A percentile compares a stretch with the other conserved stretches of the same genome.
phyloP scores from a whole-genome alignment of 2,113 vertebrate species.

The Rhodinocichla rosea region DNA sequence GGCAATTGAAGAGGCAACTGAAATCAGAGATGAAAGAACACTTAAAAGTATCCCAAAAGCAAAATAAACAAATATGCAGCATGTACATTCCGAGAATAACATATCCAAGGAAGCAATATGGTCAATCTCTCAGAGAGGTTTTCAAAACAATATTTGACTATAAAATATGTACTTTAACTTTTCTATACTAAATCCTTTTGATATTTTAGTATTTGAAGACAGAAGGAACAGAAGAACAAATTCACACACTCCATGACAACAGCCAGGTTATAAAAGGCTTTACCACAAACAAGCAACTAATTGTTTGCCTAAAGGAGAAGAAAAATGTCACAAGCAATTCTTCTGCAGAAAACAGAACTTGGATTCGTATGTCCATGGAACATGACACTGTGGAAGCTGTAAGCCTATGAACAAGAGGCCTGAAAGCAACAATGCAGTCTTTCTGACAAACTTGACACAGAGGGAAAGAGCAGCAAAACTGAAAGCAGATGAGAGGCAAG shows the following conservation, averaged over 20 bases:
- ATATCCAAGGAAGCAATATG: not conserved
- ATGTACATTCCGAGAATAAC: not conserved
- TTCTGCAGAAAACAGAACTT: not conserved
- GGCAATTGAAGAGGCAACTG: not conserved
- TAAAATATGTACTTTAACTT: not conserved
- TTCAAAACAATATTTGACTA: not conserved
- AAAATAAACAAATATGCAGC: not conserved
- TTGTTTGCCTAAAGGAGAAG: not conserved
- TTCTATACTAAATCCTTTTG: not conserved
- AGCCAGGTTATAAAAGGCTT: not conserved
- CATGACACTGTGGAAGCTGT: not conserved
- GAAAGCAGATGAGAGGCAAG: not conserved
- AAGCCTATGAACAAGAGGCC: not conserved
- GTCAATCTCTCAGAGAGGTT: not conserved
- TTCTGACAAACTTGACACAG: not conserved
- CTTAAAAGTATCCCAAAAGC: not conserved
- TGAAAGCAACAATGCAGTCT: not conserved
- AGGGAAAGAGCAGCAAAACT: not conserved
- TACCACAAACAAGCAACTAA: not conserved
- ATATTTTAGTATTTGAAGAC: not conserved
- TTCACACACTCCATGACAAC: not conserved
- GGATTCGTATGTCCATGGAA: not conserved
- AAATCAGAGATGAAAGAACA: not conserved
- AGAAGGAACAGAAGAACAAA: not conserved
- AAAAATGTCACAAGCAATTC: not conserved